Base-by-base conservation (phyloP, 1,140 invertebrate species). In the Colletes latitarsis region DNA sequence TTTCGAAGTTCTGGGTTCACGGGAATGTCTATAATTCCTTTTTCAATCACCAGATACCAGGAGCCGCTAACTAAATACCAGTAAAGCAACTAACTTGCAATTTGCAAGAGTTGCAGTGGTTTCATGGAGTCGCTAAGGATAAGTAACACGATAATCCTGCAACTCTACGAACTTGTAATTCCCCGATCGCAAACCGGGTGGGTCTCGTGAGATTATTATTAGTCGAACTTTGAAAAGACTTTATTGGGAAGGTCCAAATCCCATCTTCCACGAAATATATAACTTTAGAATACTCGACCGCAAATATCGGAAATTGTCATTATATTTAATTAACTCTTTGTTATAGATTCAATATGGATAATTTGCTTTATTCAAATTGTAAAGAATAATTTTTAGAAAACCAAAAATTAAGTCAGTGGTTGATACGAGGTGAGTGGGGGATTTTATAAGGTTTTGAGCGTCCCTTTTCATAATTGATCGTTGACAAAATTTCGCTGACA, bases 81-180 rank as follows among this genome's bases (percentile, higher is more conserved):
- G 19, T 52, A 15, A n/a, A 39, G 46, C 39, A 30, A 43, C 43
- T 72, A 78, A 72, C 39, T 79, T 53, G 69, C 6, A 79, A 62
- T 64, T 79, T 53, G 77, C 69, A 17, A 46, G 39, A 46, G 58
- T 41, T 58, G 57, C 57, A 17, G 68, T 1, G 58, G 69, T 63
- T 62, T 55, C 19, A 15, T 6, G 49, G 39, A 79, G 71, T 72
- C 77, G 57, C 60, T 79, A 73, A 63, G 41, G 64, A 67, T 67
- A 67, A 67, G 63, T 73, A 79, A 79, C 60, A 43, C 69, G 58
- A 72, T 79, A 73, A 79, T 79, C 69, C 60, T 15, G 69, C 46
- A n/a, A 79, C 60, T 79, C 71, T 15, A 4, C 21, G 39, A 79
- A 73, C 60, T 79, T 64, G 69, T 46, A 64, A 73, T 73, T 57